phyloP scores from a whole-genome alignment of 2,797 vertebrate genomes.

The Phalanger gymnotis region DNA sequence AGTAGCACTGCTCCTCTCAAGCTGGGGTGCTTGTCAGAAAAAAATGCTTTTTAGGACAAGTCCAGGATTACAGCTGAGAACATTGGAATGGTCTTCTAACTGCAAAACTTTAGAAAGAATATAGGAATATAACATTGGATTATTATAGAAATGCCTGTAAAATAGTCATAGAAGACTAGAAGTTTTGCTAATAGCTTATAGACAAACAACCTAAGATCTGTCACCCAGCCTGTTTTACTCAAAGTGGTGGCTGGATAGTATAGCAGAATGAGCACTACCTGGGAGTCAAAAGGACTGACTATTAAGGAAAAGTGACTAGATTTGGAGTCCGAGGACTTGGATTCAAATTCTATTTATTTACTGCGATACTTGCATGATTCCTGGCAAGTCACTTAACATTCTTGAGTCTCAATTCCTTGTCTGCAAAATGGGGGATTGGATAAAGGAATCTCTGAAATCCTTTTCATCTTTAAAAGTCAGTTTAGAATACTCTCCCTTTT shows the following conservation, averaged over 20 bases:
- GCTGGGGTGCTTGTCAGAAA: conserved; percentile 61
- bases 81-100: neutral
- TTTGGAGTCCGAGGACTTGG: neutral
- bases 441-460: neutral
- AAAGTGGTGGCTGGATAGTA: neutral
- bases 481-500: neutral
- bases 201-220: neutral
- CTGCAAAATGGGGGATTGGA: neutral
- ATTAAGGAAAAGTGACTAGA: neutral
- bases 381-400: neutral
- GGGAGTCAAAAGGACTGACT: neutral
- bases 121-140: neutral
- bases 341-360: neutral
- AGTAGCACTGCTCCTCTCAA: conserved; percentile 48
- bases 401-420: neutral
- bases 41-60: conserved; percentile 61
- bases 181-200: neutral
- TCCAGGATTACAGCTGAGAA: conserved; percentile 58
- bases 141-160: neutral
- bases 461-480: neutral
- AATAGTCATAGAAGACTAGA: neutral
- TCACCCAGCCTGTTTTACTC: neutral
- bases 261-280: neutral
- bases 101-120: neutral
- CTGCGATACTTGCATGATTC: neutral